phyloP scores from a whole-genome alignment of 2,113 vertebrate genomes.

The Lepisosteus oculatus region DNA sequence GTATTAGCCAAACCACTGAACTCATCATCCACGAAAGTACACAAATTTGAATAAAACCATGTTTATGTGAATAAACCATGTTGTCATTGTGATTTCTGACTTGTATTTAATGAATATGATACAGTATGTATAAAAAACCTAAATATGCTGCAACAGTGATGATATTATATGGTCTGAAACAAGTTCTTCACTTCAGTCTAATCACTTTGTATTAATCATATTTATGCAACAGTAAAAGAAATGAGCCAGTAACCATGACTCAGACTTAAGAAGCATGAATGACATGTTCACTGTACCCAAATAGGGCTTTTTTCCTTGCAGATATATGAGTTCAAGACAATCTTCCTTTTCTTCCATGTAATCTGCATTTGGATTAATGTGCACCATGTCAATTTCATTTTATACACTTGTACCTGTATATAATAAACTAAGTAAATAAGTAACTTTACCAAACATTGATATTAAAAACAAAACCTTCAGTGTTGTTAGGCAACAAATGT shows the following conservation, averaged over 20 bases:
- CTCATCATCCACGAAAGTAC: no score
- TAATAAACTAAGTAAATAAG: no score
- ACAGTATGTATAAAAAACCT: background rate
- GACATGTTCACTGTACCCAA: no score
- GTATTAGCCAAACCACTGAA: no score
- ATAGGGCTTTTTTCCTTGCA: background rate
- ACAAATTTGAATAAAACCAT: background rate
- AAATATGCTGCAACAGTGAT: background rate
- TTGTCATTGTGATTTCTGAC: background rate
- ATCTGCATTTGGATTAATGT: background rate
- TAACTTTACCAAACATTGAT: no score
- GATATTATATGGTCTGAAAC: background rate
- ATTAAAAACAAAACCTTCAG: no score
- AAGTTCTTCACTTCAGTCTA: background rate
- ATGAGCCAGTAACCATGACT: conserved; percentile 33
- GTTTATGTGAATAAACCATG: background rate
- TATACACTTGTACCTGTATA: no score
- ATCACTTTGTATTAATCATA: background rate
- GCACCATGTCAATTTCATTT: no score
- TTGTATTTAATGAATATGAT: no score
- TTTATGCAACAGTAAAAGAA: background rate
- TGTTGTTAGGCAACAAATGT: no score
- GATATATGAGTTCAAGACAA: background rate
- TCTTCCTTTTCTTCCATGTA: background rate
- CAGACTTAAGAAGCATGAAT: conserved; percentile 27